Percentiles rank a stretch among this genome's conserved stretches.
These are phyloP conservation scores for Chrosomus eos DNA, from an alignment of 2,797 vertebrate species.

Conservation along the genomic window DNA sequence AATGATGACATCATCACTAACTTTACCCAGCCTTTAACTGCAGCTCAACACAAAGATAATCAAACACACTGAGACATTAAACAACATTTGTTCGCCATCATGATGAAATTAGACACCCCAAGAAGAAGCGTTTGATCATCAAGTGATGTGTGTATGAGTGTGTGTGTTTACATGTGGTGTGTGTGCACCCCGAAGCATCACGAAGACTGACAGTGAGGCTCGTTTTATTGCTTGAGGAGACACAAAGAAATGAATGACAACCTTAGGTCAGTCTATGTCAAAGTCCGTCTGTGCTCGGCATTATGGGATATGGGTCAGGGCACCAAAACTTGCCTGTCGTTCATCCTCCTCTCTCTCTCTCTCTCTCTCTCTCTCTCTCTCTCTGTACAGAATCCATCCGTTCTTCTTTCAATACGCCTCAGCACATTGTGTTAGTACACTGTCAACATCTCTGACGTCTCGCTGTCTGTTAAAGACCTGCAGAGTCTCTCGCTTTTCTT, in stretches of 20 bases:
- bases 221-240: constrained; percentile 32
- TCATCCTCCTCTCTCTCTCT: constrained; percentile 27
- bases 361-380: constrained; percentile 24
- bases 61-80: neutral
- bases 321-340: neutral
- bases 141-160: neutral
- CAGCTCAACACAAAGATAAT: neutral
- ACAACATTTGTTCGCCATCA: neutral
- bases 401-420: neutral
- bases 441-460: constrained; percentile 20
- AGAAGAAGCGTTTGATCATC: neutral
- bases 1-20: neutral
- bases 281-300: constrained; percentile 33
- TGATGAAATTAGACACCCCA: neutral
- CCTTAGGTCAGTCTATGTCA: constrained; percentile 23
- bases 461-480: constrained; percentile 17
- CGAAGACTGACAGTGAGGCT: constrained; percentile 36
- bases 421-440: constrained; percentile 15
- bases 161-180: constrained; percentile 6
- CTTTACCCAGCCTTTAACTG: neutral
- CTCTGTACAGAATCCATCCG: neutral
- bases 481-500: neutral
- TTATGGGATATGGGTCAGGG: constrained; percentile 44
- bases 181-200: neutral
- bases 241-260: constrained; percentile 33